A percentile compares a stretch with the other conserved stretches of the same genome.
Conservation (phyloP, 2,113 vertebrate species). For the Rhizomys pruinosus region DNA sequence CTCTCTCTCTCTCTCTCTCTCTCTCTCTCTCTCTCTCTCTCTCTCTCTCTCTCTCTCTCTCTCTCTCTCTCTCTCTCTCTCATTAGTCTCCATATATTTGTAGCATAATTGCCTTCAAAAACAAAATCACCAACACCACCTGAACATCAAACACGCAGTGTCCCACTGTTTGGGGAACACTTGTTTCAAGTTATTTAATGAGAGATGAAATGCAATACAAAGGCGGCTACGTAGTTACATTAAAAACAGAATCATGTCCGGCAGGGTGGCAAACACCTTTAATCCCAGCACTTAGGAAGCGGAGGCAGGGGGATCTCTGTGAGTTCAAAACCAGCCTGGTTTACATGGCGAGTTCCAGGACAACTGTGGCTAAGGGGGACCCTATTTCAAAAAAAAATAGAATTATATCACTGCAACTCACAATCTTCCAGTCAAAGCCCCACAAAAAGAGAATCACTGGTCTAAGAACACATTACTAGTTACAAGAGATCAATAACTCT, state of each 20-base stretch:
- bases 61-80: not conserved
- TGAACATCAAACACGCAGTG: conserved; percentile 9
- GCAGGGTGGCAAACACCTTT: too few relatives aligned
- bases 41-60: not conserved
- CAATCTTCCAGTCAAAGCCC: not conserved
- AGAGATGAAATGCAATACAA: not conserved
- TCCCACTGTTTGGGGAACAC: not conserved
- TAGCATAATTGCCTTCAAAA: not conserved
- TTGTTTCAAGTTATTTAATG: conserved; percentile 24
- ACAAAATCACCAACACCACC: not conserved
- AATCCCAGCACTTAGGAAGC: not conserved
- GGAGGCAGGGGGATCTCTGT: too few relatives aligned
- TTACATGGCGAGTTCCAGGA: too few relatives aligned
- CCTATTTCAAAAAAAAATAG: not conserved
- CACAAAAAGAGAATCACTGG: not conserved
- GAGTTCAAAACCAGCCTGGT: too few relatives aligned
- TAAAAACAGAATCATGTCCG: not conserved
- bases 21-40: not conserved
- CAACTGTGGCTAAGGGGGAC: too few relatives aligned
- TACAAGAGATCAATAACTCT: not conserved
- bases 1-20: not conserved
- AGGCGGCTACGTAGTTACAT: not conserved
- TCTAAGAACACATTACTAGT: not conserved
- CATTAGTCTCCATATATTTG: not conserved
- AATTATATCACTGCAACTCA: not conserved